Conservation (phyloP, 2,888 invertebrate species). For the Epirrita christyi region DNA sequence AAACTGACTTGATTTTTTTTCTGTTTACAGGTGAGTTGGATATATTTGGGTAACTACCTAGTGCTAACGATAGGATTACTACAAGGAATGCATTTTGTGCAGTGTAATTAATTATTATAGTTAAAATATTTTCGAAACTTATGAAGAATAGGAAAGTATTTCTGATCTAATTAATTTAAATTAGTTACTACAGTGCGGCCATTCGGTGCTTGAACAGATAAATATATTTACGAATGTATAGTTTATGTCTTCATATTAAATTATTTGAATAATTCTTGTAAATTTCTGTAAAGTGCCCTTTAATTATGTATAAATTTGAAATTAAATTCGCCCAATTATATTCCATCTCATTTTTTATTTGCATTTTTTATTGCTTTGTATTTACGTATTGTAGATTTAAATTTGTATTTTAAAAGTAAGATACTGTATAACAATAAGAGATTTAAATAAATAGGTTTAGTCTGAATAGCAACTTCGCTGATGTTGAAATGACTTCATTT, state of each 20-base stretch:
- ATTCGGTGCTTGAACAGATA: conserved; percentile 62
- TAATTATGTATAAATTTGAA: conserved; percentile 40
- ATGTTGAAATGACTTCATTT: conserved; percentile 55
- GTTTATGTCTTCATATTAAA: conserved; percentile 26
- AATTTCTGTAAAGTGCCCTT: conserved; percentile 31
- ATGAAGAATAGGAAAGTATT: conserved; percentile 51
- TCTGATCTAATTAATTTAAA: conserved; percentile 30
- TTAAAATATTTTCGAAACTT: conserved; percentile 54
- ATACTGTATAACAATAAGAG: conserved; percentile 61
- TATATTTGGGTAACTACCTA: conserved; percentile 61
- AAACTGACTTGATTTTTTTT: too few relatives aligned
- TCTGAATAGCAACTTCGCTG: conserved; percentile 62
- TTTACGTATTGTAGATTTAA: conserved; percentile 52
- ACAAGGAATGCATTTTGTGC: conserved; percentile 47
- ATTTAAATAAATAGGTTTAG: conserved; percentile 53
- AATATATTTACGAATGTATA: conserved; percentile 30
- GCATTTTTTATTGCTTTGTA: conserved; percentile 71
- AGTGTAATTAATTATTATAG: conserved; percentile 41
- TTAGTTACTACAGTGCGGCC: conserved; percentile 35
- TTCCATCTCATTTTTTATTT: conserved; percentile 65
- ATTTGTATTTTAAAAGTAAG: conserved; percentile 65
- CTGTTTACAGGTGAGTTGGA: conserved; percentile 71
- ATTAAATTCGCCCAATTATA: conserved; percentile 60
- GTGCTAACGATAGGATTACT: conserved; percentile 45
- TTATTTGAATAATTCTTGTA: conserved; percentile 29